These are phyloP conservation scores for Pterocles burchelli DNA, from an alignment of 2,113 vertebrate species.

Conservation along the genomic window DNA sequence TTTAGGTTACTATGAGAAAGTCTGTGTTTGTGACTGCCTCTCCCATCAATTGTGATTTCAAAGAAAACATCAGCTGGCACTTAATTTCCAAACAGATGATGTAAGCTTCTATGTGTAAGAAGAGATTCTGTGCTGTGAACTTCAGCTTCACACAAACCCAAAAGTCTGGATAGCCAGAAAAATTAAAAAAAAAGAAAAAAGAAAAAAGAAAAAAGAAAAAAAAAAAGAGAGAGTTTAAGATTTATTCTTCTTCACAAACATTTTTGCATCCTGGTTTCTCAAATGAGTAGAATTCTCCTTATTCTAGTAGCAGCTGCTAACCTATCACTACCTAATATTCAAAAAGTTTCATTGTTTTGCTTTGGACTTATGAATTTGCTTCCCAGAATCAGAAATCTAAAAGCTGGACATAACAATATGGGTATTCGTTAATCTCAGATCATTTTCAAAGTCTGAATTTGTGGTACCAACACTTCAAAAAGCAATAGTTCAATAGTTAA, in stretches of 20 bases:
- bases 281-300: background rate
- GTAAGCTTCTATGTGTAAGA: background rate
- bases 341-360: background rate
- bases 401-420: background rate
- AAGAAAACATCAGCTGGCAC: background rate
- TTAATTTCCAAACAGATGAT: background rate
- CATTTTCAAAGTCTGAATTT: background rate
- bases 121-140: background rate
- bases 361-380: background rate
- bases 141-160: background rate
- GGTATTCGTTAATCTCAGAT: background rate
- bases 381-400: background rate
- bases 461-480: background rate
- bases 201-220: too few species aligned
- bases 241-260: background rate
- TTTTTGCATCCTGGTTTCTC: background rate
- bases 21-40: background rate
- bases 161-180: background rate
- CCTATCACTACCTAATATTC: background rate
- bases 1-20: background rate
- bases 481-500: background rate
- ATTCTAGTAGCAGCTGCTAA: background rate
- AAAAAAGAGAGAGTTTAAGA: too few species aligned
- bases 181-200: background rate
- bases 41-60: background rate